Evolutionary conservation across 2,113 vertebrate species (phyloP).

Genomic region (Tragelaphus scriptus): DNA sequence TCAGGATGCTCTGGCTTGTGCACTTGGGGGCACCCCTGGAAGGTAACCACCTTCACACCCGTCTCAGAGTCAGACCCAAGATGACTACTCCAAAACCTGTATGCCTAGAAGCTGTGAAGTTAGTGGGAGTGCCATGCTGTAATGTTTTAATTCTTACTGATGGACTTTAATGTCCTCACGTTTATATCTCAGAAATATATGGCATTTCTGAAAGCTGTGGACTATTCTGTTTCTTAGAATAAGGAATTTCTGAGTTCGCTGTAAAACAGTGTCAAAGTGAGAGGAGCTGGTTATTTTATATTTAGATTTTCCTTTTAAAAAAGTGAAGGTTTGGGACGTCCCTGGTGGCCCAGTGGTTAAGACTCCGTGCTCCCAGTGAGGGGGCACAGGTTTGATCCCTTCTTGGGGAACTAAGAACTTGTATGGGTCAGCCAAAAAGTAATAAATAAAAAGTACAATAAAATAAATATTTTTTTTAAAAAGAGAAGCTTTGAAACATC

Average conservation of each 20-base stretch:
- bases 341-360: not conserved
- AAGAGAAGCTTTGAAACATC: not conserved
- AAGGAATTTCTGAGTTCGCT: not conserved
- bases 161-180: not conserved
- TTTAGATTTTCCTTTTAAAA: not conserved
- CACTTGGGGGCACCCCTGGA: not conserved
- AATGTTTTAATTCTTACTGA: fast-evolving
- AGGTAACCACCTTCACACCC: not conserved
- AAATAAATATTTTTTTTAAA: not conserved
- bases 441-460: not conserved
- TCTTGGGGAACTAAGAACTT: not conserved
- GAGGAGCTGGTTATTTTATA: not conserved
- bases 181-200: fast-evolving
- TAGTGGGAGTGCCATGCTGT: not conserved
- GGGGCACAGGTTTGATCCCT: not conserved
- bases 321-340: not conserved
- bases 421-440: not conserved
- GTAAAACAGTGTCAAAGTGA: not conserved
- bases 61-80: not conserved
- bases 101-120: not conserved
- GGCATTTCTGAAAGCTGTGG: not conserved
- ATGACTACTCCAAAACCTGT: not conserved
- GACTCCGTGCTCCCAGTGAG: not conserved
- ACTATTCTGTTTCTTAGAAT: not conserved
- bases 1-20: not conserved